Conservation (phyloP, 37 sponge, comb jelly and placozoan genomes). For the Sycon ciliatum region DNA sequence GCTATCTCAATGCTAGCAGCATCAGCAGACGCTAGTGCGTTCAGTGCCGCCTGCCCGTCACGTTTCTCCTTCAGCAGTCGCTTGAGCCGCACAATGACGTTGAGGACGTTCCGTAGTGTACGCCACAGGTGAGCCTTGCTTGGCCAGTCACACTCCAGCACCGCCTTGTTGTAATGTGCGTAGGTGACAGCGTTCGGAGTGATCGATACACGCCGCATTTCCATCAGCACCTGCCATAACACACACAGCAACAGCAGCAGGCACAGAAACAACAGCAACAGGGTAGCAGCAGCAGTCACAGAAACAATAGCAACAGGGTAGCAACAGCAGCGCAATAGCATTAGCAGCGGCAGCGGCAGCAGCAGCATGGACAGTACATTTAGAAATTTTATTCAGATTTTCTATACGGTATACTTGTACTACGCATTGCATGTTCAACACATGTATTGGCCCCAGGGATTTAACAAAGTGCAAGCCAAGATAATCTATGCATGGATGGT, state of each 20-base stretch:
- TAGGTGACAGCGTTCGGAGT: constrained; percentile 84
- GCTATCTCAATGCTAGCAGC: too few relatives aligned
- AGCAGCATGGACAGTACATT: too few relatives aligned
- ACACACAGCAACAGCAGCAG: not conserved
- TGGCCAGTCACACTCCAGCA: constrained; percentile 58
- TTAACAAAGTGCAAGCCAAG: too few relatives aligned
- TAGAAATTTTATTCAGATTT: too few relatives aligned
- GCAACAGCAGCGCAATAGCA: not conserved
- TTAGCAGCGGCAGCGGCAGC: not conserved
- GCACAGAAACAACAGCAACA: not conserved
- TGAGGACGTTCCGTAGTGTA: constrained; percentile 39
- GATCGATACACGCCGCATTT: constrained; percentile 55
- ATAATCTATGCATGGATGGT: too few relatives aligned
- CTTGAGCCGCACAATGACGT: too few relatives aligned
- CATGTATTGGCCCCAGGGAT: too few relatives aligned
- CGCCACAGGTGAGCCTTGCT: constrained; percentile 42
- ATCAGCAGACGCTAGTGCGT: too few relatives aligned
- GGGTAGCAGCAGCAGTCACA: not conserved
- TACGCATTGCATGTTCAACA: too few relatives aligned
- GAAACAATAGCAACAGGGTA: not conserved
- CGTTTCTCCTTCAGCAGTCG: too few relatives aligned
- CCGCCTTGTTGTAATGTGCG: constrained; percentile 73
- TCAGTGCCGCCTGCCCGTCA: too few relatives aligned
- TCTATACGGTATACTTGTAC: too few relatives aligned
- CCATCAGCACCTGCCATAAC: constrained; percentile 37